phyloP scores from a whole-genome alignment of 2,113 vertebrate species.

The Paralichthys olivaceus region DNA sequence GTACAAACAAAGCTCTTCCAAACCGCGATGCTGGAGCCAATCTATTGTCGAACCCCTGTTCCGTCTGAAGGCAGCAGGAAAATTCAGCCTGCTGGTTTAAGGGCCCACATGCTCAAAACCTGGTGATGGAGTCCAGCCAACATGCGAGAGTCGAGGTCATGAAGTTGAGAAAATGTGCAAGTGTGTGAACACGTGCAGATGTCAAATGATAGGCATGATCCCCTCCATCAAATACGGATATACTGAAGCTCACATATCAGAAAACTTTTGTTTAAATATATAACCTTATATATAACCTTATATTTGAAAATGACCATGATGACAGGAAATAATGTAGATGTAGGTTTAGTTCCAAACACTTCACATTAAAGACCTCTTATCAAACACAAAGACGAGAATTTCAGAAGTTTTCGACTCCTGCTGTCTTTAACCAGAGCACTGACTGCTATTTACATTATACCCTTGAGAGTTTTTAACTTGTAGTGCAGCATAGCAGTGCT shows the following conservation, averaged over 20 bases:
- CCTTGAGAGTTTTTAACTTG: not conserved
- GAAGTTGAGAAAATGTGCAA: conserved; percentile 4
- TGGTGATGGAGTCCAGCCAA: not conserved
- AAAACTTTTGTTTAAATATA: too few relatives aligned
- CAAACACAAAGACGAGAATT: not conserved
- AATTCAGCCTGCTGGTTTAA: not conserved
- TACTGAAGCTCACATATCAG: not conserved
- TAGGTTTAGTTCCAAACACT: not conserved
- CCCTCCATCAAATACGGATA: not conserved
- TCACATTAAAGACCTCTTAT: not conserved
- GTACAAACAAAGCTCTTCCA: conserved; percentile 17
- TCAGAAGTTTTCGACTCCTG: not conserved
- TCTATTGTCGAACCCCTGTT: conserved; percentile 29
- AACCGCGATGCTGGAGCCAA: conserved; percentile 24
- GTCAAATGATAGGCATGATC: not conserved
- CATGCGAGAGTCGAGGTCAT: conserved; percentile 1
- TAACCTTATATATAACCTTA: too few relatives aligned
- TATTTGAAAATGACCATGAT: too few relatives aligned
- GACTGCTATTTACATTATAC: not conserved
- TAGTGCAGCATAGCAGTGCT: not conserved
- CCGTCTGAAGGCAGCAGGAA: conserved; percentile 6
- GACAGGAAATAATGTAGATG: not conserved
- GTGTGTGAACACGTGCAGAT: conserved; percentile 17
- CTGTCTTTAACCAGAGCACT: not conserved
- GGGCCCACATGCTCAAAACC: conserved; percentile 22